These are phyloP conservation scores for Blera fallax DNA, from an alignment of 2,888 invertebrate species.

Conservation along the genomic window DNA sequence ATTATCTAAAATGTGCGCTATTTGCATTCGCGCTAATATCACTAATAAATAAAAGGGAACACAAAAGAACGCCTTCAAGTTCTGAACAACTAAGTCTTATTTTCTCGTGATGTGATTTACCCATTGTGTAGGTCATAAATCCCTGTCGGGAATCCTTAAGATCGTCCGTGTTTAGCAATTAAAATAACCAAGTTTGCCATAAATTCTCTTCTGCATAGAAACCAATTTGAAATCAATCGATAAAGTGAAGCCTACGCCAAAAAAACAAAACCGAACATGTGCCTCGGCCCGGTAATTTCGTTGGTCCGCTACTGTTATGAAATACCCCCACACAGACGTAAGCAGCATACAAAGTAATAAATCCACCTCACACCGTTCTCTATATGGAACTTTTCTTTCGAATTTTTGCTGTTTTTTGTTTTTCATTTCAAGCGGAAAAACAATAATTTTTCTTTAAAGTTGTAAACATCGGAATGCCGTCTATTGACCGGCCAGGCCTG, in stretches of 20 bases:
- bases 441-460: constrained; percentile 1
- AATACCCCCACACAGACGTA: constrained; percentile 20
- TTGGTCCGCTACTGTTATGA: constrained; percentile 26
- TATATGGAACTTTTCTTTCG: constrained; percentile 1
- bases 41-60: too few relatives aligned
- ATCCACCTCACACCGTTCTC: constrained; percentile 20
- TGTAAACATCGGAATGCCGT: constrained; percentile 48
- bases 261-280: constrained; percentile 18
- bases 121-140: too few relatives aligned
- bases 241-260: not conserved
- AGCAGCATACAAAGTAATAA: constrained; percentile 16
- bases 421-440: constrained; percentile 14
- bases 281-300: not conserved
- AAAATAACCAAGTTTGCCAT: not conserved
- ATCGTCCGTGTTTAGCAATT: not conserved
- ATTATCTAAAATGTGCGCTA: too few relatives aligned
- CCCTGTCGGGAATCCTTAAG: too few relatives aligned
- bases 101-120: too few relatives aligned
- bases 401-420: constrained; percentile 7
- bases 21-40: too few relatives aligned
- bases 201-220: not conserved
- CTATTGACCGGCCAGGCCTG: not conserved
- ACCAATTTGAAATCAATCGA: not conserved
- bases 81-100: too few relatives aligned
- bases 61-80: too few relatives aligned